Evolutionary conservation across 2,113 vertebrate genomes (phyloP).

Genomic region (Poeciliopsis retropinna): DNA sequence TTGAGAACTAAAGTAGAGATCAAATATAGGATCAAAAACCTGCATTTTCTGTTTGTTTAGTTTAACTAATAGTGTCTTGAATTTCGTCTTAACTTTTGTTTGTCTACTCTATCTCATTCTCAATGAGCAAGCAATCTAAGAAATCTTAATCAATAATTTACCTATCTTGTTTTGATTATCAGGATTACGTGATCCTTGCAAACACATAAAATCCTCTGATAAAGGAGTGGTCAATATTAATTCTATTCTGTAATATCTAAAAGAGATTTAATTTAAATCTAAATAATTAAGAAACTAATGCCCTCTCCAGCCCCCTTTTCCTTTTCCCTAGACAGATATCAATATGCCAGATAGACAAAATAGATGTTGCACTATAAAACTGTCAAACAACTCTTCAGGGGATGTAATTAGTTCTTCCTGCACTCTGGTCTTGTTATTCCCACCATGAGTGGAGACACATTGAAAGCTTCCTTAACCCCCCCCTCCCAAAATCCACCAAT

Average conservation of each 20-base stretch:
- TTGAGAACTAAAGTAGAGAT: not conserved
- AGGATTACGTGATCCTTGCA: slow-evolving; percentile 11
- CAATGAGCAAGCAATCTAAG: not conserved
- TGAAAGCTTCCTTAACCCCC: slow-evolving; percentile 70
- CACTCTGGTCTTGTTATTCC: slow-evolving; percentile 67
- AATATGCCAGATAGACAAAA: slow-evolving; percentile 69
- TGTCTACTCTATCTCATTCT: not conserved
- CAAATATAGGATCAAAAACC: slow-evolving; percentile 11
- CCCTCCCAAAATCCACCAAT: slow-evolving; percentile 51
- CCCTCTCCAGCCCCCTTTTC: slow-evolving; percentile 18
- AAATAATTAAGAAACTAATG: slow-evolving; percentile 46
- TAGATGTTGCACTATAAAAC: slow-evolving; percentile 72
- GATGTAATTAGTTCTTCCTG: slow-evolving; percentile 79
- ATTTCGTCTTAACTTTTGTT: not conserved
- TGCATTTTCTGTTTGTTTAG: not conserved
- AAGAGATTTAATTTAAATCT: slow-evolving; percentile 42
- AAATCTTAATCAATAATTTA: not conserved
- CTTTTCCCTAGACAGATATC: slow-evolving; percentile 70
- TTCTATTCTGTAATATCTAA: slow-evolving; percentile 51
- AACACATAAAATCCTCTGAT: not conserved
- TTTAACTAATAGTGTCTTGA: not conserved
- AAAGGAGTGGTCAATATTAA: slow-evolving; percentile 27
- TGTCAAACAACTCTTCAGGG: slow-evolving; percentile 76
- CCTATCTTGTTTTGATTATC: slow-evolving; percentile 32
- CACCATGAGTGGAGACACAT: slow-evolving; percentile 63